Evolutionary conservation across 2,113 vertebrate genomes (phyloP).

Genomic region (Carlito syrichta): DNA sequence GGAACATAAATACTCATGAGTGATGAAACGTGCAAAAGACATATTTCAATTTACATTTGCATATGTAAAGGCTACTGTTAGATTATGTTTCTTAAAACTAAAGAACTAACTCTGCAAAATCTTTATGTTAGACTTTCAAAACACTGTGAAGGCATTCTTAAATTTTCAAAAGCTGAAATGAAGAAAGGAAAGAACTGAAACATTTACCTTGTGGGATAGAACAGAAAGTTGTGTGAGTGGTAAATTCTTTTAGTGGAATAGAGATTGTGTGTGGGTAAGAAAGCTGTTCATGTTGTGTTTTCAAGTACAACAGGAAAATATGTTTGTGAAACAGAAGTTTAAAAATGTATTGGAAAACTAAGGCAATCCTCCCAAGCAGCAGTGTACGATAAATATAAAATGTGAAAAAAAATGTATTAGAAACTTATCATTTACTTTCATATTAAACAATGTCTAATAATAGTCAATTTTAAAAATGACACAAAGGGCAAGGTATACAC

Average conservation of each 20-base stretch:
- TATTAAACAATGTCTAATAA: background rate
- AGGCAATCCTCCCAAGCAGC: too few species aligned
- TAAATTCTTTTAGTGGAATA: background rate
- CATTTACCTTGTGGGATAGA: background rate
- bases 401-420: too few species aligned
- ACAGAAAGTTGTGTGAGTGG: background rate
- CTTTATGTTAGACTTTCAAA: background rate
- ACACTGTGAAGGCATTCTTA: background rate
- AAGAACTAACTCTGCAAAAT: background rate
- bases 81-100: background rate
- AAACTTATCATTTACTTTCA: background rate
- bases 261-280: background rate
- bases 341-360: too few species aligned
- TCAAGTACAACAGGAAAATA: background rate
- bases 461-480: background rate
- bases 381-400: too few species aligned
- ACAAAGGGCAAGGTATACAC: background rate
- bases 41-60: background rate
- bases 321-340: background rate
- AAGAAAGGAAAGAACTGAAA: background rate
- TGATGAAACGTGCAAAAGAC: background rate
- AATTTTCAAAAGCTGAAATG: background rate
- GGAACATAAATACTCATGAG: background rate
- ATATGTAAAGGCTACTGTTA: background rate
- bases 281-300: background rate